A percentile compares a stretch with the other conserved stretches of the same genome.
Conservation (phyloP, 2,797 vertebrate species). For the Miichthys miiuy region DNA sequence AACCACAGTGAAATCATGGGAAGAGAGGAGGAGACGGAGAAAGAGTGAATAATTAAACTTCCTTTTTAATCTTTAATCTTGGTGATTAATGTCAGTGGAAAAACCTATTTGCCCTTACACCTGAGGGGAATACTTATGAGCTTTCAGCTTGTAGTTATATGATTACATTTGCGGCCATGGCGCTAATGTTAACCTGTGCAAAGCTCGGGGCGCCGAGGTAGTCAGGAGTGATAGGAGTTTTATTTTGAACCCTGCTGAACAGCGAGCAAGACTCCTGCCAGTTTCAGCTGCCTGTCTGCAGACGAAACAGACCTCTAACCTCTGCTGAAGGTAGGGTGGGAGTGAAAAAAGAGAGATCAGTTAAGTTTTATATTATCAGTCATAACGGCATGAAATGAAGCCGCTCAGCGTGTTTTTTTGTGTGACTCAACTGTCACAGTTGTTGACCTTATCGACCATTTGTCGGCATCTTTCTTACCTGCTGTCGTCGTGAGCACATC, state of each 20-base stretch:
- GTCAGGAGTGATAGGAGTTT: background rate
- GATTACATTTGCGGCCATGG: slow-evolving; percentile 57
- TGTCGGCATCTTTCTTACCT: slow-evolving; percentile 78
- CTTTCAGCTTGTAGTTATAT: slow-evolving; percentile 45
- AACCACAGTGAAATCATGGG: slow-evolving; percentile 14
- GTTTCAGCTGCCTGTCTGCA: background rate
- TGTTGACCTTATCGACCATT: background rate
- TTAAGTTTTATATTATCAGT: background rate
- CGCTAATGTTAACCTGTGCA: slow-evolving; percentile 47
- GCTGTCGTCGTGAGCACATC: slow-evolving; percentile 92
- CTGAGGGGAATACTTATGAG: slow-evolving; percentile 72
- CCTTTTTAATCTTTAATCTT: slow-evolving; percentile 79
- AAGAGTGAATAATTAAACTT: slow-evolving; percentile 78
- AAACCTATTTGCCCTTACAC: slow-evolving; percentile 69
- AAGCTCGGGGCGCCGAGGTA: background rate
- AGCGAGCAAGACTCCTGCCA: background rate
- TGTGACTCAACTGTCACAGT: background rate
- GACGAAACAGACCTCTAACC: background rate
- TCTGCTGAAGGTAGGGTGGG: rapidly evolving
- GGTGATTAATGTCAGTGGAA: slow-evolving; percentile 76
- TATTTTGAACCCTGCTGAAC: background rate
- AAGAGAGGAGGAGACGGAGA: slow-evolving; percentile 32
- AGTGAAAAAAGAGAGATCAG: background rate
- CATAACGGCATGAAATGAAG: background rate
- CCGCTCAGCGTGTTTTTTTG: background rate